phyloP scores from a whole-genome alignment of 1,140 invertebrate species.

The Lutraria rhynchaena region DNA sequence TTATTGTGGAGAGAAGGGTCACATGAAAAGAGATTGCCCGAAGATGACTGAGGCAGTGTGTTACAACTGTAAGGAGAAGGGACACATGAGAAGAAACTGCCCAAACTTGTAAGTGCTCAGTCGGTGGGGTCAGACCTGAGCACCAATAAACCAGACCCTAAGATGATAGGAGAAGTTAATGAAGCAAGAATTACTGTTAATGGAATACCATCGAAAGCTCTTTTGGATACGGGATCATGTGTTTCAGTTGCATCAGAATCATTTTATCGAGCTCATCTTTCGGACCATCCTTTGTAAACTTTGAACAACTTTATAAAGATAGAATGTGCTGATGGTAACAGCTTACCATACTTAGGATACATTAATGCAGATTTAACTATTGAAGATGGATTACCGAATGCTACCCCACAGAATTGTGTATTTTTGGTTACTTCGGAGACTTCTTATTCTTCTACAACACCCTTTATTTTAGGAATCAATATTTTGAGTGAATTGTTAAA shows the following conservation, averaged over 20 bases:
- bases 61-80: conserved; percentile 4
- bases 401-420: conserved; percentile 16
- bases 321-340: conserved; percentile 58
- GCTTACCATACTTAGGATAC: conserved; percentile 56
- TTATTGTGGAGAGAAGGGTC: not conserved
- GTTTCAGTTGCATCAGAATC: conserved; percentile 16
- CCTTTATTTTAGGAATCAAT: conserved; percentile 51
- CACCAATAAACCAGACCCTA: not conserved
- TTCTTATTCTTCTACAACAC: conserved; percentile 14
- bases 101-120: conserved; percentile 8
- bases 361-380: conserved; percentile 29
- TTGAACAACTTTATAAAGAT: conserved; percentile 24
- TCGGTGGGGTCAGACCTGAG: not conserved
- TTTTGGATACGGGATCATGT: conserved; percentile 1
- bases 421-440: conserved; percentile 31
- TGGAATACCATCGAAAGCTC: not conserved
- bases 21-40: not conserved
- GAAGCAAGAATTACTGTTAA: conserved; percentile 10
- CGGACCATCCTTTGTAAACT: not conserved
- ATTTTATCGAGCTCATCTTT: conserved; percentile 1
- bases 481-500: conserved; percentile 28
- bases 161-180: conserved; percentile 13
- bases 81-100: conserved; percentile 8
- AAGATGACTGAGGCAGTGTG: not conserved
- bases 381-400: conserved; percentile 20